phyloP scores from a whole-genome alignment of 1,140 invertebrate species.

The Leptopilina boulardi region DNA sequence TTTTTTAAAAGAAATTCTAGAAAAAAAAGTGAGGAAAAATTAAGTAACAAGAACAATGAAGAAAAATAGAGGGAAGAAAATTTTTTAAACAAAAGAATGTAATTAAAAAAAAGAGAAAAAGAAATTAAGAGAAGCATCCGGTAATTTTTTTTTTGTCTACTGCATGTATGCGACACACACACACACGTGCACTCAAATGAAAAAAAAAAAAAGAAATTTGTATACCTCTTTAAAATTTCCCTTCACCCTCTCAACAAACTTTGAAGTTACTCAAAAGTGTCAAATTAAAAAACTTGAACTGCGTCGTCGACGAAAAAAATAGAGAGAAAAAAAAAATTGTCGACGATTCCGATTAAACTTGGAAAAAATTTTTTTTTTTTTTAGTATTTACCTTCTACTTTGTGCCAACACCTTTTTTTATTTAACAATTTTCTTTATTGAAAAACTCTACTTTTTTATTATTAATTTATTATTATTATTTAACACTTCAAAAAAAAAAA shows the following conservation, averaged over 20 bases:
- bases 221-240: conserved; percentile 42
- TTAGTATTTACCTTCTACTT: not conserved
- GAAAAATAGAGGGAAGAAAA: no score
- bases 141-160: no score
- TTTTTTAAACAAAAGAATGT: no score
- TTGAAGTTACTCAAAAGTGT: conserved; percentile 53
- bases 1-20: no score
- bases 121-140: no score
- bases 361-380: conserved; percentile 34
- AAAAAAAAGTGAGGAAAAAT: no score
- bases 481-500: no score
- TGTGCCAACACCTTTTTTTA: not conserved
- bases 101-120: no score
- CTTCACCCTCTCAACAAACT: conserved; percentile 52
- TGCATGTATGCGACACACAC: no score
- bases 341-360: conserved; percentile 45
- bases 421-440: not conserved
- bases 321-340: conserved; percentile 28
- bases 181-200: no score
- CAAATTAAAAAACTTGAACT: conserved; percentile 64
- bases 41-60: no score
- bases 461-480: not conserved
- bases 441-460: not conserved
- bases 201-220: not conserved
- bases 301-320: no score